Conservation (phyloP, 2,113 vertebrate species). For the Solenodon paradoxus region DNA sequence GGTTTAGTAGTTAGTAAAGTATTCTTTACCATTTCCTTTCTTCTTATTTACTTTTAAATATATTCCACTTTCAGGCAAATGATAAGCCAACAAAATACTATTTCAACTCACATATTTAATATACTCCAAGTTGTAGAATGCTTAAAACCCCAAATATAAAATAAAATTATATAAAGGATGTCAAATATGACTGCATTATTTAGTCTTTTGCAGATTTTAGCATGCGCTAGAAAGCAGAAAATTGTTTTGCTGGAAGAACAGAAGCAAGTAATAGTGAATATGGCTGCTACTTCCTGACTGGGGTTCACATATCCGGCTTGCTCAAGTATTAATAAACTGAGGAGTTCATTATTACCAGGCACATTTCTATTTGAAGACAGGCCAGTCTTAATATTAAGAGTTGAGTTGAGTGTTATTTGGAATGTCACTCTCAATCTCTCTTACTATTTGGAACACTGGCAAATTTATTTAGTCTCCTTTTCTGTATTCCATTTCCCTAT, state of each 20-base stretch:
- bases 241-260: not conserved
- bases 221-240: not conserved
- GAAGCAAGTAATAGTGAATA: too few species aligned
- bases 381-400: not conserved
- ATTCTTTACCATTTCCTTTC: not conserved
- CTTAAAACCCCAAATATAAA: not conserved
- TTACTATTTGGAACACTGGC: too few species aligned
- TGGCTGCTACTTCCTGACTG: fast-evolving
- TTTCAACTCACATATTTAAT: not conserved
- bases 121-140: not conserved
- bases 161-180: not conserved
- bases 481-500: not conserved
- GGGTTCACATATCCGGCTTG: not conserved
- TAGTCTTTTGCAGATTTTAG: too few species aligned
- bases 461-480: not conserved
- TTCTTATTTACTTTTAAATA: not conserved
- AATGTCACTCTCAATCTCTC: not conserved
- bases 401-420: not conserved
- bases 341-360: not conserved
- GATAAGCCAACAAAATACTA: not conserved
- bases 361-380: not conserved
- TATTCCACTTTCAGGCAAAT: not conserved
- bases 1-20: not conserved
- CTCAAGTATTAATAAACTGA: not conserved
- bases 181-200: not conserved